phyloP scores from a whole-genome alignment of 2,888 invertebrate species.

The Panorpa germanica region DNA sequence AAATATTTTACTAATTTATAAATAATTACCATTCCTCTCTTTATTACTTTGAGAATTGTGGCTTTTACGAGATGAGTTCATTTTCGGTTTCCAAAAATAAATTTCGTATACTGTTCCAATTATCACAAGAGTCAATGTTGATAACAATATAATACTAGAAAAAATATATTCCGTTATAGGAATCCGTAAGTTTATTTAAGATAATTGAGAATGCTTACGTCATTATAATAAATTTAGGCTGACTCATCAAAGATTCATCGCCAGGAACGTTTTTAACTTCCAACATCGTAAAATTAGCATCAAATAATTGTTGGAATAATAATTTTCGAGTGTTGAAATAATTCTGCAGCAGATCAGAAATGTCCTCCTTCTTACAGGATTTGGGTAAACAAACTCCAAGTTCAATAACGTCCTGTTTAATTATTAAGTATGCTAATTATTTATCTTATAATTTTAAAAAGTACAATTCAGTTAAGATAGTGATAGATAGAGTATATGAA shows the following conservation, averaged over 20 bases:
- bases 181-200: no score
- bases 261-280: constrained; percentile 9
- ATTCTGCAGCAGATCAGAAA: constrained; percentile 19
- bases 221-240: constrained; percentile 19
- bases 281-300: constrained; percentile 11
- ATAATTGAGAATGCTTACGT: constrained; percentile 19
- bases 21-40: no score
- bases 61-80: no score
- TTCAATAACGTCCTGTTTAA: no score
- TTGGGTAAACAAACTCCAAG: constrained; percentile 32
- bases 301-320: constrained; percentile 9
- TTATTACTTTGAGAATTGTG: no score
- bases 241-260: constrained; percentile 9
- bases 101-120: constrained; percentile 21
- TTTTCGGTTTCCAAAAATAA: constrained; percentile 16
- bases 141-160: constrained; percentile 15
- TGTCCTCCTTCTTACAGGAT: constrained; percentile 23
- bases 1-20: constrained; percentile 8
- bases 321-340: constrained; percentile 16
- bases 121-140: constrained; percentile 17
- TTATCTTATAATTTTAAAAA: no score
- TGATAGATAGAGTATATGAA: constrained; percentile 1
- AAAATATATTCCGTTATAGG: constrained; percentile 2
- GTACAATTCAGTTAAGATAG: constrained; percentile 24
- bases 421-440: no score